Evolutionary conservation across 1,140 invertebrate genomes (phyloP).

Genomic region (Calosoma granatense): DNA sequence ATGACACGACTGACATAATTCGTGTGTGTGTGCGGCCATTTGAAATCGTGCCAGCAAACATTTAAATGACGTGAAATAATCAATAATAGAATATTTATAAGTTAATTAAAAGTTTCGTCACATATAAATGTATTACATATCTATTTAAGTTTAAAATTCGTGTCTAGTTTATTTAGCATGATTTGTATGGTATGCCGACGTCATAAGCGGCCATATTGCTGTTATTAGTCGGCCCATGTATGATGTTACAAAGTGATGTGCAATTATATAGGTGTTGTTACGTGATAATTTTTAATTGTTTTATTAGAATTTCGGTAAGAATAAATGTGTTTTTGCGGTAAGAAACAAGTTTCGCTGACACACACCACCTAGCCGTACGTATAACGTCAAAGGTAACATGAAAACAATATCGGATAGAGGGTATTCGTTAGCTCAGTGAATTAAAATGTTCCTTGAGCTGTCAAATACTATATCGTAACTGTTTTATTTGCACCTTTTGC

Average conservation of each 20-base stretch:
- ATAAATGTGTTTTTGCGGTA: not conserved
- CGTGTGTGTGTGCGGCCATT: too few species aligned
- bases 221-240: not conserved
- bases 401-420: not conserved
- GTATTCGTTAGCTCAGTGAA: slow-evolving; percentile 2
- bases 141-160: not conserved
- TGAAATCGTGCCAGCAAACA: too few species aligned
- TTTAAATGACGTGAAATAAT: not conserved
- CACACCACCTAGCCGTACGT: not conserved
- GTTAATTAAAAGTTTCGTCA: not conserved
- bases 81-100: not conserved
- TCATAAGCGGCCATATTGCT: slow-evolving; percentile 2
- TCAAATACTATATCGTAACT: slow-evolving; percentile 1
- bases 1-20: too few species aligned
- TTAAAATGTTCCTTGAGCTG: too few species aligned
- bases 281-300: slow-evolving; percentile 7
- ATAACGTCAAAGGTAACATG: not conserved
- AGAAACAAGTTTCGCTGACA: not conserved
- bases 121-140: not conserved
- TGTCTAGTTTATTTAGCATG: not conserved
- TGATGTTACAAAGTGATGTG: slow-evolving; percentile 6
- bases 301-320: slow-evolving; percentile 1
- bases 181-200: not conserved
- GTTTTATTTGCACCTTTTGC: too few species aligned
- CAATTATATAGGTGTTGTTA: slow-evolving; percentile 6